Base-by-base conservation (phyloP, 2,888 invertebrate species). In the Capitulum mitella region DNA sequence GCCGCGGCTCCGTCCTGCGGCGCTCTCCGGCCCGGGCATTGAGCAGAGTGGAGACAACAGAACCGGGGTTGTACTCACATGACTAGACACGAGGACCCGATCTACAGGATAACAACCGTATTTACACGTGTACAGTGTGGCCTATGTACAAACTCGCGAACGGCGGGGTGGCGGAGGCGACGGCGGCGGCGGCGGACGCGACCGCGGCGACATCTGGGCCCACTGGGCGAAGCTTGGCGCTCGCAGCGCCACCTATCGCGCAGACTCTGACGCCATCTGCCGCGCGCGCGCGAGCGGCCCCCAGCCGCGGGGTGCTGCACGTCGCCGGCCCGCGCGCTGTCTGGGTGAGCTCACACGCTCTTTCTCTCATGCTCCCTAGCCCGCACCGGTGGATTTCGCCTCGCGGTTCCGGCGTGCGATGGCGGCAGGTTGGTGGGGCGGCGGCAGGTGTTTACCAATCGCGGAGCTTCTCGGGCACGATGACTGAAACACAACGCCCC, bases 141-240 rank as follows among this genome's bases (percentile, higher is more conserved):
- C 70, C 19, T 70, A 37, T 70, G 40, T 70, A 37, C 70, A 70
- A 26, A 37, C 70, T 37, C 37, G 26, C 70, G 34, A 26, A 10
- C 26, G 37, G 64, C 64, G n/a, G n/a, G n/a, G n/a, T n/a, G 64
- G 61, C 32, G 61, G 40, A 8, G 26, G 70, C 70, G 70, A 26
- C 70, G 22, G 40, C 70, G 40, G 26, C 26, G 37, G 64, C 64
- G 64, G 61, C 32, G 61, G 40, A 8, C 37, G 70, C 70, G 70
- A 26, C 70, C 26, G 40, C 70, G 40, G 26, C 70, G 70, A 37
- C 70, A 37, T n/a, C 26, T 26, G 70, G 37, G 40, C 70, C 40
- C 70, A 40, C 70, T 70, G 70, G 70, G 26, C 70, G 70, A 70
- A 70, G 70, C 70, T 70, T 70, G 70, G 70, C 40, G 70, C 70